A percentile compares a stretch with the other conserved stretches of the same genome.
These are phyloP conservation scores for Trichonephila clavipes DNA, from an alignment of 1,140 invertebrate species.

Conservation along the genomic window DNA sequence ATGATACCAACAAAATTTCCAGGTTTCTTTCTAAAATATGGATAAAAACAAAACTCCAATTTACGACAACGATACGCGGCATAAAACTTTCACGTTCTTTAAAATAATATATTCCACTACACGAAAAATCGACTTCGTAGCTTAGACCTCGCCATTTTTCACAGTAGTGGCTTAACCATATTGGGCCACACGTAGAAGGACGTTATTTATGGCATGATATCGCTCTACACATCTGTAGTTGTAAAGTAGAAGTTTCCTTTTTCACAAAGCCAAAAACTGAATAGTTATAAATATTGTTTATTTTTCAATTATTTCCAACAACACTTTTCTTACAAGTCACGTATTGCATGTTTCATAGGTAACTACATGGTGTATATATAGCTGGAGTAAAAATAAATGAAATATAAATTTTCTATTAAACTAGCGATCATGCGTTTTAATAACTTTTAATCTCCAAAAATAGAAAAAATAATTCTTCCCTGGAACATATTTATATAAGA, in stretches of 20 bases:
- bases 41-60: constrained; percentile 19
- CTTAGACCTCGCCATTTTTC: not conserved
- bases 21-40: not conserved
- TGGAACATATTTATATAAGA: too few species aligned
- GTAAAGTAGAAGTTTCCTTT: not conserved
- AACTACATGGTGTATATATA: not conserved
- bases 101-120: constrained; percentile 41
- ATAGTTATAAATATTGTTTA: not conserved
- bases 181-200: not conserved
- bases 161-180: constrained; percentile 7
- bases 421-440: not conserved
- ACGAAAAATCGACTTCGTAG: constrained; percentile 16
- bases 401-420: not conserved
- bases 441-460: too few species aligned
- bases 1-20: not conserved
- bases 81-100: constrained; percentile 39
- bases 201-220: not conserved
- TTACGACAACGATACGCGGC: constrained; percentile 10
- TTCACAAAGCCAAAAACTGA: not conserved
- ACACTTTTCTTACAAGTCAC: not conserved
- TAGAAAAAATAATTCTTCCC: too few species aligned
- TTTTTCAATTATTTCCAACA: not conserved
- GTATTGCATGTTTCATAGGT: not conserved
- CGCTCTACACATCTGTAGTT: not conserved
- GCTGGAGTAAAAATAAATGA: not conserved